Evolutionary conservation across 2,888 invertebrate genomes (phyloP), one percentile per base, ranked within the genome.

Genomic region (Ennomos erosarius): DNA sequence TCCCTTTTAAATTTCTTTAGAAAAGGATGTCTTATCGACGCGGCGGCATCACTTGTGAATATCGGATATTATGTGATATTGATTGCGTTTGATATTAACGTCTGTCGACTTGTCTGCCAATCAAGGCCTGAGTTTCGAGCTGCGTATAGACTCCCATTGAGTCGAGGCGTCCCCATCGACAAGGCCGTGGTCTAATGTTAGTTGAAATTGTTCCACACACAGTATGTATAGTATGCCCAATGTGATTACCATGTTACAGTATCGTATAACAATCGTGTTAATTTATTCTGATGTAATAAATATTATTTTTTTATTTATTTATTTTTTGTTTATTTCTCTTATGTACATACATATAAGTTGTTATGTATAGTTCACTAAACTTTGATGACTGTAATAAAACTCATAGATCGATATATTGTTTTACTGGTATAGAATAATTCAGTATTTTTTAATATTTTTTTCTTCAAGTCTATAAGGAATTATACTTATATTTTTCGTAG

Each of bases 221-320:
- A 73, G 67, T 76, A 58, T 62, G 59, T 74, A 74, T 74, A 64
- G 61, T 60, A 75, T 70, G 66, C 68, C 68, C 74, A 76, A 70
- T 72, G 78, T 77, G 77, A 78, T 81, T 75, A 78, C 74, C 75
- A 74, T 69, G 65, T 76, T 75, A 70, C 76, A 78, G 71, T 78
- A 71, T 75, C 70, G 67, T 72, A 68, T 59, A 65, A 70, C 51
- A 62, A 79, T 76, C 76, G 69, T 81, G 76, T 83, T 82, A 82
- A 83, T 83, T 84, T 84, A 83, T 82, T 83, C 78, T 76, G 65
- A 62, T 77, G 79, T 77, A 78, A 79, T 80, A 79, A 74, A 75
- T 76, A 75, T 79, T 78, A 79, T 79, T 78, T 74, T 76, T 75
- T 51, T 73, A 66, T 74, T 71, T 71, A 63, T 65, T 68, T 69